These are phyloP conservation scores for Emberiza fucata DNA, from an alignment of 2,113 vertebrate genomes.

Conservation along the genomic window DNA sequence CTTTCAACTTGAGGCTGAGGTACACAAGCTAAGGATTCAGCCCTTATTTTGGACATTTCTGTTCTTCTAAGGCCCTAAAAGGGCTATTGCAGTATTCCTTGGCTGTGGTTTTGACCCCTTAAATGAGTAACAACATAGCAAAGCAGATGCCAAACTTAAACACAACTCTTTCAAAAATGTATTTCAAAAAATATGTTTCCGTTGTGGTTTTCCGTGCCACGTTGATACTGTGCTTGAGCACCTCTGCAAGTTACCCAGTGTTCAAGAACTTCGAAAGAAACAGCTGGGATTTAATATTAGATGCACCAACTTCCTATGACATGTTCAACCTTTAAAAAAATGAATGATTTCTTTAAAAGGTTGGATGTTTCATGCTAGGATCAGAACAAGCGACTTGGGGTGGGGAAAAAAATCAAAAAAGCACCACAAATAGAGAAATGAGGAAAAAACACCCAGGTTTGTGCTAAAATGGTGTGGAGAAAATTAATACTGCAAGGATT, in stretches of 20 bases:
- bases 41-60: background rate
- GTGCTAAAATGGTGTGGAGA: conserved; percentile 7
- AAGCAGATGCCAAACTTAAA: background rate
- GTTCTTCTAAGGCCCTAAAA: background rate
- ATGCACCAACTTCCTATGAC: conserved; percentile 64
- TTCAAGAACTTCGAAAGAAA: conserved; percentile 67
- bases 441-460: background rate
- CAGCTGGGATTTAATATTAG: conserved; percentile 69
- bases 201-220: background rate
- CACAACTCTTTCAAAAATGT: background rate
- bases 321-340: conserved; percentile 81
- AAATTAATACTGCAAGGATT: conserved; percentile 39
- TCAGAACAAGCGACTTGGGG: conserved; percentile 61
- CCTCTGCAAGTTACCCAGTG: conserved; percentile 3
- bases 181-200: background rate
- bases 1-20: background rate
- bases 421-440: conserved; percentile 28
- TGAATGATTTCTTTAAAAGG: conserved; percentile 84
- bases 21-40: background rate
- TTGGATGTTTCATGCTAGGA: conserved; percentile 70
- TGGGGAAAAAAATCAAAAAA: conserved; percentile 21
- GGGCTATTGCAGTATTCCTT: background rate
- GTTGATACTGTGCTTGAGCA: accelerated
- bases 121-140: background rate
- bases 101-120: background rate